phyloP scores from a whole-genome alignment of 1,140 invertebrate species.

The Grapholita molesta region DNA sequence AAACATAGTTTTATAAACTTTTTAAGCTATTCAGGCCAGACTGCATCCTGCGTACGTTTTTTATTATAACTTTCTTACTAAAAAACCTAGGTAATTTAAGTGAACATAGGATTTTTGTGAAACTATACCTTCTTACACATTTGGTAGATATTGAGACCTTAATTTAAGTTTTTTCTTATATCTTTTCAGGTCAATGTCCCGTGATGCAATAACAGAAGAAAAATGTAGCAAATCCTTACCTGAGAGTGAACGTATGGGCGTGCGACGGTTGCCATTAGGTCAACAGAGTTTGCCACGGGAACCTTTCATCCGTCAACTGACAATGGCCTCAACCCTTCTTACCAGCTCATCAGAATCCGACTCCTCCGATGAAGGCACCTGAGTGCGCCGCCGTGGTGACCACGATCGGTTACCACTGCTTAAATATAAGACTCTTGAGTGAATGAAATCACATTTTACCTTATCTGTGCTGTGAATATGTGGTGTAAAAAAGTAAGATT shows the following conservation, averaged over 20 bases:
- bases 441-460: slow-evolving; percentile 23
- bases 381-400: slow-evolving; percentile 71
- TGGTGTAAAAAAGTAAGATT: slow-evolving; percentile 33
- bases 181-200: slow-evolving; percentile 63
- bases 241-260: slow-evolving; percentile 71
- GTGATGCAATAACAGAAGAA: slow-evolving; percentile 74
- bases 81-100: too few relatives aligned
- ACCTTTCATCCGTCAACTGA: slow-evolving; percentile 65
- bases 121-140: too few relatives aligned
- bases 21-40: too few relatives aligned
- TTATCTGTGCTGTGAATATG: slow-evolving; percentile 56
- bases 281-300: slow-evolving; percentile 68
- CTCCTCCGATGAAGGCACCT: slow-evolving; percentile 71
- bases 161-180: too few relatives aligned
- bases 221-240: slow-evolving; percentile 74
- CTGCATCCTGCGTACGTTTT: too few relatives aligned
- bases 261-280: slow-evolving; percentile 59
- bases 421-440: slow-evolving; percentile 58
- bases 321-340: slow-evolving; percentile 65
- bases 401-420: slow-evolving; percentile 70
- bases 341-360: slow-evolving; percentile 72
- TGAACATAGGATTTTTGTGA: too few relatives aligned
- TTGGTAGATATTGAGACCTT: too few relatives aligned
- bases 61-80: too few relatives aligned
- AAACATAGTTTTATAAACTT: too few relatives aligned